phyloP scores from a whole-genome alignment of 2,113 vertebrate genomes.

The Pleuronectes platessa region DNA sequence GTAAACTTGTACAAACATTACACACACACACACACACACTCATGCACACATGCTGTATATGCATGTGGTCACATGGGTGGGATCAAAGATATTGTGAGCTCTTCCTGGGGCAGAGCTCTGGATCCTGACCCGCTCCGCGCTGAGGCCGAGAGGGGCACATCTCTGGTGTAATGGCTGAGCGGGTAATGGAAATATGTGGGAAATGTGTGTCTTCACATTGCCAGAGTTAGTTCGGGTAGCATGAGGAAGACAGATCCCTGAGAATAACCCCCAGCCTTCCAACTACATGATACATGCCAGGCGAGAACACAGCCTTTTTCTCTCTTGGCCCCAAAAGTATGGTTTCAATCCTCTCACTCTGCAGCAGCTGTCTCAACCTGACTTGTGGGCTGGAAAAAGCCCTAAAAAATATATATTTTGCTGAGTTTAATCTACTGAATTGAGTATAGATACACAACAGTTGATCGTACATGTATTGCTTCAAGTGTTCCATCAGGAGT shows the following conservation, averaged over 20 bases:
- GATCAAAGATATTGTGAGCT: slow-evolving; percentile 36
- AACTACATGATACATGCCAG: not conserved
- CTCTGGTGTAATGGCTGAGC: slow-evolving; percentile 13
- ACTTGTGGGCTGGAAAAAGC: not conserved
- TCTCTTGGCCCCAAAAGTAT: not conserved
- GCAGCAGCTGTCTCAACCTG: slow-evolving; percentile 21
- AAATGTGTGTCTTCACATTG: not conserved
- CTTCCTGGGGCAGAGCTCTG: slow-evolving; percentile 32
- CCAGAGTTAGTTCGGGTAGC: slow-evolving; percentile 38
- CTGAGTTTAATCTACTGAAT: slow-evolving; percentile 38
- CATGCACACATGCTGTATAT: not conserved
- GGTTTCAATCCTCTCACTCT: slow-evolving; percentile 23
- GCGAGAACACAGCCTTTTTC: slow-evolving; percentile 28
- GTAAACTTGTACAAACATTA: not conserved
- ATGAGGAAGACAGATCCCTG: slow-evolving; percentile 21
- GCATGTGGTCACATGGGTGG: slow-evolving; percentile 2
- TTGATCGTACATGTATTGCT: slow-evolving; percentile 19
- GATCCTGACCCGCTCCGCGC: slow-evolving; percentile 33
- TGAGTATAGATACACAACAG: slow-evolving; percentile 7
- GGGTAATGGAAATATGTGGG: not conserved
- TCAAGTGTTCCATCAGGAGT: slow-evolving; percentile 26
- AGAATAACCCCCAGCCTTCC: slow-evolving; percentile 1
- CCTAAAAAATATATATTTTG: no score
- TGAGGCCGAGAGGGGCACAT: slow-evolving; percentile 5
- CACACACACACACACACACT: not conserved